Base-by-base conservation (phyloP, 2,797 vertebrate species). In the Holocentrus rufus region DNA sequence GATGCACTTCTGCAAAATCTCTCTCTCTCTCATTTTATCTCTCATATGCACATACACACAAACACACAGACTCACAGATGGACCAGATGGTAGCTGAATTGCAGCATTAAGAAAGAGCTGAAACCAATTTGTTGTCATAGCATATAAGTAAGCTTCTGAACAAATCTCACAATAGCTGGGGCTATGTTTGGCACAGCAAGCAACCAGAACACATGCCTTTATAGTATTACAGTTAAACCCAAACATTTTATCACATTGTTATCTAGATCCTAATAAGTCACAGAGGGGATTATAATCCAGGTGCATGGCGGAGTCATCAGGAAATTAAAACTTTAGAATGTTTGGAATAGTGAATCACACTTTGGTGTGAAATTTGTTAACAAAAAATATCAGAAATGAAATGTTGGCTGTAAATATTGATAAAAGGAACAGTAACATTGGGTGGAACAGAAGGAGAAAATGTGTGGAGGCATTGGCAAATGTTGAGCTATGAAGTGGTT, bases 11-110 rank as follows among this genome's bases (percentile, higher is more conserved):
- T 68, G 23, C n/a, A 54, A 58, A 78, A 44, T 46, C 69, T 60
- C 46, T 22, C 18, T 47, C 18, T 6, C 36, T 63, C 42, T 73
- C 55, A 17, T 70, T 55, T 39, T 67, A 3, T 15, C 46, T 23
- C 44, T 53, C 61, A 58, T 47, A 52, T 39, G 52, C 68, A 59
- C 64, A 46, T 55, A 34, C 34, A 71, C 65, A 79, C 36, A 74
- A 46, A 60, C 8, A 56, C 60, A 69, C 15, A 62, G 54, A 74
- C 67, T 70, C 83, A 77, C 89, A 93, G 87, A 90, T 88, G 82
- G 88, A 81, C 76, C 90, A 91, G 89, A 93, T 93, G 91, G 90
- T 56, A 65, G 57, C 69, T 77, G 82, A 89, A 85, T 73, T 85
- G 87, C 79, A 65, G 89, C 74, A 85, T 82, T 83, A 86, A 82